Percentiles rank a stretch among this genome's conserved stretches.
phyloP scores from a whole-genome alignment of 2,113 vertebrate species.

The Pyxicephalus adspersus region DNA sequence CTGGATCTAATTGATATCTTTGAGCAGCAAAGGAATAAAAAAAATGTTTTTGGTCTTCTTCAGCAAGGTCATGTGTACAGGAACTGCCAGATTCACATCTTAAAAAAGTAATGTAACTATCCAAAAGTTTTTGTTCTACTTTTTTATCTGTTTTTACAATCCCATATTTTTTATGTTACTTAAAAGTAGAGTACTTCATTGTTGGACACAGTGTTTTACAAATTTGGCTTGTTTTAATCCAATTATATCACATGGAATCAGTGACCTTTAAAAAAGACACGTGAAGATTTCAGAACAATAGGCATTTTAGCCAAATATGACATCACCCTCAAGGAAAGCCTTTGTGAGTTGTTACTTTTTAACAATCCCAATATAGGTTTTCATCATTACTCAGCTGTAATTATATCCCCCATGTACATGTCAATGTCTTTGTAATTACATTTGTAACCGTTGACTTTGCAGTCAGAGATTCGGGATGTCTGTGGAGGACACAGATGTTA shows the following conservation, averaged over 20 bases:
- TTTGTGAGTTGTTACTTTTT: neutral
- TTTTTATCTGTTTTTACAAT: constrained; percentile 10
- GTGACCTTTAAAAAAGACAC: neutral
- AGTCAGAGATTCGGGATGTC: neutral
- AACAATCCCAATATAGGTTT: neutral
- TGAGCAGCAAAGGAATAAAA: too few relatives aligned
- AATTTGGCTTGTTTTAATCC: neutral
- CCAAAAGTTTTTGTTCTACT: neutral
- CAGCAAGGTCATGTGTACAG: too few relatives aligned
- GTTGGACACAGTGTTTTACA: neutral
- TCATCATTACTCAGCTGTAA: constrained; percentile 2
- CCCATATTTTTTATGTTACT: neutral
- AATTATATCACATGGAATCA: constrained; percentile 15
- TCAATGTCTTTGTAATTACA: constrained; percentile 3
- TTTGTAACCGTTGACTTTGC: neutral
- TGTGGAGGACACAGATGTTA: neutral
- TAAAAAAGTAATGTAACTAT: neutral
- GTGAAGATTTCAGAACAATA: constrained; percentile 16
- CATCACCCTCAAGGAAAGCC: constrained; percentile 41
- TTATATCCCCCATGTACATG: neutral
- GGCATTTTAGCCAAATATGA: constrained; percentile 2
- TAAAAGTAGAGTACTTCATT: neutral
- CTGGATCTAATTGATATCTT: too few relatives aligned
- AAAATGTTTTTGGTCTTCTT: too few relatives aligned
- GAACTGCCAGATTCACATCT: too few relatives aligned